These are phyloP conservation scores for Dromococcyx pavoninus DNA, from an alignment of 2,797 vertebrate species.

Conservation along the genomic window DNA sequence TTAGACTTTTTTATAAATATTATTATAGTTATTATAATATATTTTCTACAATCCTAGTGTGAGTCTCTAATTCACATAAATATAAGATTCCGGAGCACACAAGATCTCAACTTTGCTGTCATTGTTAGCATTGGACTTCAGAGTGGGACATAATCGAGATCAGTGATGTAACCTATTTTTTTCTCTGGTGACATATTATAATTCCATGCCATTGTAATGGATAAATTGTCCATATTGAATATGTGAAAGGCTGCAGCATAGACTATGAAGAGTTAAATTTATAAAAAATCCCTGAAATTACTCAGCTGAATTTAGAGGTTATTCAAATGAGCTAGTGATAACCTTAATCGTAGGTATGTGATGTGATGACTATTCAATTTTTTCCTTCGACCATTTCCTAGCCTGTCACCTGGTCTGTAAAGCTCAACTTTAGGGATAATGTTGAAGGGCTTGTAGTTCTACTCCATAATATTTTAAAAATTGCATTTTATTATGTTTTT, in stretches of 20 bases:
- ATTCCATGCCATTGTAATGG: neutral
- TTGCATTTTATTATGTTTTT: neutral
- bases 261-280: neutral
- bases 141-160: neutral
- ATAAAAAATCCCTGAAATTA: neutral
- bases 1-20: neutral
- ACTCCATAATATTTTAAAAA: neutral
- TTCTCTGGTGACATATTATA: neutral
- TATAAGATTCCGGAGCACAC: neutral
- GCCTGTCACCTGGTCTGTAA: neutral
- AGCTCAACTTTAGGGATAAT: neutral
- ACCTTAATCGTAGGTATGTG: neutral
- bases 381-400: neutral
- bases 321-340: neutral
- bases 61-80: neutral
- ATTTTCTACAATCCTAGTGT: neutral
- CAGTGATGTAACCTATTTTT: neutral
- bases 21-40: neutral
- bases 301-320: neutral
- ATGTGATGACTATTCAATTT: neutral
- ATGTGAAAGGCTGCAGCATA: neutral
- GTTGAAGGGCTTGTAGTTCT: neutral
- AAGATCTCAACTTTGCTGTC: neutral
- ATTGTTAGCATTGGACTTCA: neutral
- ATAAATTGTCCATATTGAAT: rapidly evolving